Base-by-base conservation (phyloP, 2,113 vertebrate species). In the Chaetodon trifascialis region DNA sequence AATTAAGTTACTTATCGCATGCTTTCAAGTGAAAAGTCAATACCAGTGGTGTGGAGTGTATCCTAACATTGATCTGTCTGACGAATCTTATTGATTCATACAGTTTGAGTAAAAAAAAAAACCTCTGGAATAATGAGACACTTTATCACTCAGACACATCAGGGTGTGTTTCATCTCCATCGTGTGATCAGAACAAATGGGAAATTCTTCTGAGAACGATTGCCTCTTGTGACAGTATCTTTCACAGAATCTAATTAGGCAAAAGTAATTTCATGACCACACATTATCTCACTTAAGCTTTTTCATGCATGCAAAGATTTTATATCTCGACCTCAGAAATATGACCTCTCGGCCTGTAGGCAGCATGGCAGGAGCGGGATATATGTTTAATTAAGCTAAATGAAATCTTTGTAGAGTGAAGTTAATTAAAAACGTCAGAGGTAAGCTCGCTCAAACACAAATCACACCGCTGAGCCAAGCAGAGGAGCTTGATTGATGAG, bases 201-300 rank as follows among this genome's bases (percentile, higher is more conserved):
- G 54, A 23, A n/a, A 30, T 16, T 69, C 6, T 40, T 15, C 15
- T 40, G 21, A 49, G 56, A 8, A 60, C 36, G 63, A 80, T 83
- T 12, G 70, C 11, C 34, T 47, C 58, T 72, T 44, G 16, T 77
- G 79, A 81, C 34, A n/a, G 47, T 66, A 80, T 77, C 72, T 49
- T 77, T 38, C 21, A 30, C 25, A 36, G 58, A 80, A 78, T 78
- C 42, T 65, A 75, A 87, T 79, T 76, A 74, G 60, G 51, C 47
- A 67, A 78, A 86, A 76, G 65, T 69, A 79, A 80, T 86, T 83
- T 85, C 68, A 77, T 9, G 36, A 75, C 51, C 4, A 1, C 23
- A 54, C 47, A 42, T 64, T 54, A 68, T 76, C 56, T 67, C 38
- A 54, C 73, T 65, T 66, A 25, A 23, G 11, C 12, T 73, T n/a